These are phyloP conservation scores for Sesia apiformis DNA, from an alignment of 2,888 invertebrate species.

Conservation along the genomic window DNA sequence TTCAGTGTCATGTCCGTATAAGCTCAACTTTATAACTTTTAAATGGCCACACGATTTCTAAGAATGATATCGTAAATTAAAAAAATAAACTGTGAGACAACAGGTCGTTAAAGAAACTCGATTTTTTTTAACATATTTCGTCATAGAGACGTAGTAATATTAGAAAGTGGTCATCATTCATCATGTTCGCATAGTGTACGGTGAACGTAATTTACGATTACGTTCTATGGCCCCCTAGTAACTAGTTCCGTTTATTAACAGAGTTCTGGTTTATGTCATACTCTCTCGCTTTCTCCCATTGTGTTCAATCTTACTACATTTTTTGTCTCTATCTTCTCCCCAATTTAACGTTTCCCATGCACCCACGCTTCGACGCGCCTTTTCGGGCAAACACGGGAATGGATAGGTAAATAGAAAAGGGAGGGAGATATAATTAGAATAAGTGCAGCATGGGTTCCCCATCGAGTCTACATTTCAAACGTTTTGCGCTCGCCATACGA, in stretches of 20 bases:
- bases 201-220: slow-evolving; percentile 23
- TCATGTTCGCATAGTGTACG: slow-evolving; percentile 30
- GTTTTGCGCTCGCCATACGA: too few relatives aligned
- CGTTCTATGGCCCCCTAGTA: slow-evolving; percentile 38
- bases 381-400: slow-evolving; percentile 67
- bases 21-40: neutral
- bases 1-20: neutral
- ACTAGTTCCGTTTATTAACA: slow-evolving; percentile 51
- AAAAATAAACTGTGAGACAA: neutral
- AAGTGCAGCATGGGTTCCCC: slow-evolving; percentile 45
- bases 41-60: neutral
- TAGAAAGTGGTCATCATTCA: slow-evolving; percentile 52
- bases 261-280: slow-evolving; percentile 35
- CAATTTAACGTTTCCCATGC: slow-evolving; percentile 56
- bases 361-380: slow-evolving; percentile 67
- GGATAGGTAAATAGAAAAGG: slow-evolving; percentile 62
- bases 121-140: neutral
- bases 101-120: neutral
- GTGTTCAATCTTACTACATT: slow-evolving; percentile 28
- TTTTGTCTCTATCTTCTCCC: slow-evolving; percentile 63
- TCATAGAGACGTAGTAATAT: slow-evolving; percentile 4
- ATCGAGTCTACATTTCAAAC: slow-evolving; percentile 4
- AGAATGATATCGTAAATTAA: neutral
- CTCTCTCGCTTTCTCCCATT: slow-evolving; percentile 40
- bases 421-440: slow-evolving; percentile 70